Conservation (phyloP, 2,113 vertebrate genomes). For the Misgurnus anguillicaudatus region DNA sequence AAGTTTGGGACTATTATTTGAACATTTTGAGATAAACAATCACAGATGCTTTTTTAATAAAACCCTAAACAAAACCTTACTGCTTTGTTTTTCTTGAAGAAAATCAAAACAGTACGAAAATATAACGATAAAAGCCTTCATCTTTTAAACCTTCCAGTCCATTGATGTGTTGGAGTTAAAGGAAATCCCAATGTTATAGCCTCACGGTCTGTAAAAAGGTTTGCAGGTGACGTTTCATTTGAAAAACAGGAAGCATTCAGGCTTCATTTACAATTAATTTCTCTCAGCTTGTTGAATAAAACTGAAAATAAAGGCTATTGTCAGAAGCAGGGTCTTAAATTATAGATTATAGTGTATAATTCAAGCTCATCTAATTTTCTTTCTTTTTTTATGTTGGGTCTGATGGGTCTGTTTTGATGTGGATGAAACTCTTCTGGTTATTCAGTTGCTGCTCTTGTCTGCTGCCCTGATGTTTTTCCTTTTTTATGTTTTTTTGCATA, state of each 20-base stretch:
- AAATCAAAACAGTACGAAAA: conserved; percentile 17
- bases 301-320: conserved; percentile 21
- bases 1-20: too few species aligned
- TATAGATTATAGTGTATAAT: conserved; percentile 16
- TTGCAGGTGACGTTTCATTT: conserved; percentile 40
- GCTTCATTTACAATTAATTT: conserved; percentile 40
- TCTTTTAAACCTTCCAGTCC: conserved; percentile 30
- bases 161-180: conserved; percentile 38
- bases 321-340: conserved; percentile 17
- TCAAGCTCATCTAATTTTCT: conserved; percentile 4
- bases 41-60: background rate
- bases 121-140: background rate
- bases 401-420: conserved; percentile 36
- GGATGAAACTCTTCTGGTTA: conserved; percentile 43
- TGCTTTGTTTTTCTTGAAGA: background rate
- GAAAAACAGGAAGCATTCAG: conserved; percentile 35
- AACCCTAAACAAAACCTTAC: background rate
- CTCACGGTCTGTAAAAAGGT: conserved; percentile 11
- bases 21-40: too few species aligned
- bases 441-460: conserved; percentile 40
- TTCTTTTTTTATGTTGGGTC: conserved; percentile 1
- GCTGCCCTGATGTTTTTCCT: conserved; percentile 29
- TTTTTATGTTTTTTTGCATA: conserved; percentile 50
- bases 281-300: conserved; percentile 46
- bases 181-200: conserved; percentile 45